Conservation (phyloP, 2,797 vertebrate genomes). For the Acridotheres tristis region DNA sequence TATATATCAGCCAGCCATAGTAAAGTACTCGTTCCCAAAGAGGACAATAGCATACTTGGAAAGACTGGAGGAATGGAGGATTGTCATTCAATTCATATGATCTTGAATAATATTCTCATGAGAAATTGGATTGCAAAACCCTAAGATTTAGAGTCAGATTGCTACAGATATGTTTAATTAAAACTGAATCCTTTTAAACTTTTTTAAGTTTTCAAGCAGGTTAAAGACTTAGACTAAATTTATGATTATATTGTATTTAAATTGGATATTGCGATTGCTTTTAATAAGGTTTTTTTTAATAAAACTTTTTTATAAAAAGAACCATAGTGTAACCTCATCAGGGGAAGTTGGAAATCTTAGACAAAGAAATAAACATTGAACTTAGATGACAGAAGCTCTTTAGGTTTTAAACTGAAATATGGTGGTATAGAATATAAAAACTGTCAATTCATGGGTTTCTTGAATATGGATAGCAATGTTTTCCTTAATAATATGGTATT, state of each 20-base stretch:
- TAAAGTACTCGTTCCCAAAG: slow-evolving; percentile 58
- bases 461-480: neutral
- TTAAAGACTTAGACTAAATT: slow-evolving; percentile 68
- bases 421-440: neutral
- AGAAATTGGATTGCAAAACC: slow-evolving; percentile 62
- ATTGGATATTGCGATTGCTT: slow-evolving; percentile 32
- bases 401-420: neutral
- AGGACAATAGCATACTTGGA: slow-evolving; percentile 50
- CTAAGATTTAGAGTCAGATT: slow-evolving; percentile 65
- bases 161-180: slow-evolving; percentile 73
- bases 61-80: slow-evolving; percentile 54
- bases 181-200: slow-evolving; percentile 73
- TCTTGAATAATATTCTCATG: slow-evolving; percentile 65
- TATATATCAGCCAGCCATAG: slow-evolving; percentile 55
- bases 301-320: neutral
- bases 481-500: neutral
- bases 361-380: neutral
- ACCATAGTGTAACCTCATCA: neutral
- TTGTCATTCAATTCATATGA: slow-evolving; percentile 69
- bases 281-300: slow-evolving; percentile 8
- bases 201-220: slow-evolving; percentile 64
- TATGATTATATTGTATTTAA: slow-evolving; percentile 64
- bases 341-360: neutral
- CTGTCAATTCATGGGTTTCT: neutral
- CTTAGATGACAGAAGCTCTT: neutral